These are phyloP conservation scores for Xylota segnis DNA, from an alignment of 2,888 invertebrate genomes.

Conservation along the genomic window DNA sequence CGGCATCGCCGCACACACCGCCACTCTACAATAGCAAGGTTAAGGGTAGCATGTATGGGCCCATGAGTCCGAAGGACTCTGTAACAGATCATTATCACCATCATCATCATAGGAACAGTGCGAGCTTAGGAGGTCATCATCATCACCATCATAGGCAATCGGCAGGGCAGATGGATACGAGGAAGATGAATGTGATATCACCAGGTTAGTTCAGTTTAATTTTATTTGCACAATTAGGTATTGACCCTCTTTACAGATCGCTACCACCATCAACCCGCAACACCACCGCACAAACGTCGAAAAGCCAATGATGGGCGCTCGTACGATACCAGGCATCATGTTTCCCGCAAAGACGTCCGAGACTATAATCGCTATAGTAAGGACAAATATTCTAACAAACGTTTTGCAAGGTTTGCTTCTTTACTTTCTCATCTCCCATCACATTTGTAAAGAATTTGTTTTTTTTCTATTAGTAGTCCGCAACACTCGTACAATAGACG, in stretches of 20 bases:
- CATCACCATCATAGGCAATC: constrained; percentile 81
- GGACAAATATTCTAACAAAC: constrained; percentile 80
- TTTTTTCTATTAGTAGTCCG: constrained; percentile 78
- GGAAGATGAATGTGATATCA: constrained; percentile 81
- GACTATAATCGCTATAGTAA: constrained; percentile 82
- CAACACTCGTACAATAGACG: constrained; percentile 79
- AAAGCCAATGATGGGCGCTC: constrained; percentile 81
- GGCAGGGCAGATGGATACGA: constrained; percentile 78
- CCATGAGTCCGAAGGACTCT: constrained; percentile 71
- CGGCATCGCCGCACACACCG: constrained; percentile 84
- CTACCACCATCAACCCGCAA: constrained; percentile 82
- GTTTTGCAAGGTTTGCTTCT: constrained; percentile 80
- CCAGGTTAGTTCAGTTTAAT: constrained; percentile 79
- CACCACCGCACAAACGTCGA: constrained; percentile 83
- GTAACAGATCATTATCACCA: constrained; percentile 78
- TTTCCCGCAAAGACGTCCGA: constrained; percentile 71
- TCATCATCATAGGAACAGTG: constrained; percentile 77
- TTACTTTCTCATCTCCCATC: no score
- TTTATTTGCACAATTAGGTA: no score
- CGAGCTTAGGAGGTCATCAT: constrained; percentile 76
- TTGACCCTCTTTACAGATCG: constrained; percentile 79
- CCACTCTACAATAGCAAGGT: constrained; percentile 80
- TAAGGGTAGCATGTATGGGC: constrained; percentile 56
- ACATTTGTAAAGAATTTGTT: not conserved
- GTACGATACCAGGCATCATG: constrained; percentile 65